A percentile compares a stretch with the other conserved stretches of the same genome.
phyloP scores from a whole-genome alignment of 2,888 invertebrate genomes.

The Patella pellucida region DNA sequence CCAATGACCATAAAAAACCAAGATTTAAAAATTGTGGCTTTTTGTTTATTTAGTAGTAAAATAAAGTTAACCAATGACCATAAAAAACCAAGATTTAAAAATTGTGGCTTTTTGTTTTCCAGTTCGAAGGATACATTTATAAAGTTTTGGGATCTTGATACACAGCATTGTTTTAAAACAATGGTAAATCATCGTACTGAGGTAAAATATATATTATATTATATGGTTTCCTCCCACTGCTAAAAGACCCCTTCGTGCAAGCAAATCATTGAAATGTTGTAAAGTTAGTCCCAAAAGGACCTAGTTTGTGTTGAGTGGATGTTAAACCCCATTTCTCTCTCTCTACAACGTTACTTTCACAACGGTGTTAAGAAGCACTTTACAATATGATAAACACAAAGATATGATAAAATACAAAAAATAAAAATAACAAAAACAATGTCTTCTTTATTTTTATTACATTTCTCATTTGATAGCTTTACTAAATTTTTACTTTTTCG shows the following conservation, averaged over 20 bases:
- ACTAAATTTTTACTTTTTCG: constrained; percentile 11
- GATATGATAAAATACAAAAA: too few species aligned
- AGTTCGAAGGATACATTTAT: constrained; percentile 94
- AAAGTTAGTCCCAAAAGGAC: too few species aligned
- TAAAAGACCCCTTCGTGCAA: too few species aligned
- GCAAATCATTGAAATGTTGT: too few species aligned
- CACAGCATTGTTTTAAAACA: constrained; percentile 95
- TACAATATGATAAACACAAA: too few species aligned
- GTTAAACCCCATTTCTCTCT: too few species aligned
- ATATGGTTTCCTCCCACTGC: background rate
- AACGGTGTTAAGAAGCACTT: too few species aligned
- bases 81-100: background rate
- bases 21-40: background rate
- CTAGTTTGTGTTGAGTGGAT: too few species aligned
- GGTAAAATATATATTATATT: constrained; percentile 73
- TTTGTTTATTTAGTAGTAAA: background rate
- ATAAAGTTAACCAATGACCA: too few species aligned
- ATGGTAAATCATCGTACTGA: constrained; percentile 80
- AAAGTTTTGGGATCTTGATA: constrained; percentile 97
- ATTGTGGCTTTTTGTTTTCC: constrained; percentile 34
- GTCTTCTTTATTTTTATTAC: background rate
- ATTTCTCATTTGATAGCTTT: background rate
- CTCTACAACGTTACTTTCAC: background rate
- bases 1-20: background rate
- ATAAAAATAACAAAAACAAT: too few species aligned